These are phyloP conservation scores for Ptychoptera contaminata DNA, from an alignment of 2,888 invertebrate genomes.

Conservation along the genomic window DNA sequence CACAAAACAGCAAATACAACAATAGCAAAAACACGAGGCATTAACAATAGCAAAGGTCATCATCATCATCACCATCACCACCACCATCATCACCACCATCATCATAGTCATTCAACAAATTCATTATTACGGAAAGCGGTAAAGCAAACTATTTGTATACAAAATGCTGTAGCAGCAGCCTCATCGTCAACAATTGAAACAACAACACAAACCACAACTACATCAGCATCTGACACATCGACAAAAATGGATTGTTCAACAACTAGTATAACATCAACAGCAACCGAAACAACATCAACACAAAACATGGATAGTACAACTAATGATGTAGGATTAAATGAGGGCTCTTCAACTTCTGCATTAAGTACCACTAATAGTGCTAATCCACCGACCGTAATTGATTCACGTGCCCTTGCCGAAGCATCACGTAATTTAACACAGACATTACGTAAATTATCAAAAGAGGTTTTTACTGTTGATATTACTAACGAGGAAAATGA, in stretches of 20 bases:
- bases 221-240: background rate
- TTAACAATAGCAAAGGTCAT: slow-evolving; percentile 11
- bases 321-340: slow-evolving; percentile 9
- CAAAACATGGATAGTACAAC: background rate
- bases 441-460: slow-evolving; percentile 75
- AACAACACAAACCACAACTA: background rate
- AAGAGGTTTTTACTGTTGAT: slow-evolving; percentile 64
- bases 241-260: background rate
- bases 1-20: slow-evolving; percentile 29
- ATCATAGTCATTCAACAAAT: slow-evolving; percentile 7
- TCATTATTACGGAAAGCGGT: slow-evolving; percentile 2
- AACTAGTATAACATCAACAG: slow-evolving; percentile 2
- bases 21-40: slow-evolving; percentile 17
- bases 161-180: slow-evolving; percentile 4
- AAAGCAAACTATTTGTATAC: slow-evolving; percentile 6
- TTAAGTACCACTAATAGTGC: slow-evolving; percentile 22
- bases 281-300: slow-evolving; percentile 5
- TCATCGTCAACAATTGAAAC: slow-evolving; percentile 7
- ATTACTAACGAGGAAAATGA: slow-evolving; percentile 32
- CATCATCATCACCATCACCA: slow-evolving; percentile 26
- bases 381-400: slow-evolving; percentile 32
- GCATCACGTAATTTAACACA: slow-evolving; percentile 85
- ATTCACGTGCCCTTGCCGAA: slow-evolving; percentile 67
- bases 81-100: slow-evolving; percentile 26
- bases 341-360: slow-evolving; percentile 12